These are phyloP conservation scores for Ammodytes marinus DNA, from an alignment of 2,113 vertebrate species.

Conservation along the genomic window DNA sequence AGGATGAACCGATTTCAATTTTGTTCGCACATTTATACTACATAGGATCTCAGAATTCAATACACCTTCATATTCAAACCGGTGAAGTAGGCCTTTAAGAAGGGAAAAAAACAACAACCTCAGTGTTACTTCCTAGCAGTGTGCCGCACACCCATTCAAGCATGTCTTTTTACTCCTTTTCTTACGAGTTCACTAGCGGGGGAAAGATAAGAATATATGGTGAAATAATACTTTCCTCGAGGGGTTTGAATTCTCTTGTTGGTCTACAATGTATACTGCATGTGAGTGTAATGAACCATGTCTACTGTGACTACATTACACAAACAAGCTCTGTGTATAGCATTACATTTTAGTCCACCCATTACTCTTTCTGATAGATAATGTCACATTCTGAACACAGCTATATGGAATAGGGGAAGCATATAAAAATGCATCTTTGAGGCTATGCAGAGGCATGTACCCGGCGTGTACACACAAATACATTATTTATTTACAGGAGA, in stretches of 20 bases:
- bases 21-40: too few relatives aligned
- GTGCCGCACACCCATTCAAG: constrained; percentile 21
- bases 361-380: not conserved
- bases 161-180: not conserved
- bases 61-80: too few relatives aligned
- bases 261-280: not conserved
- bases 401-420: constrained; percentile 5
- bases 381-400: not conserved
- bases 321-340: not conserved
- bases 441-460: not conserved
- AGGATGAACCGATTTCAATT: too few relatives aligned
- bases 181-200: not conserved
- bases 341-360: constrained; percentile 1
- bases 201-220: constrained; percentile 8
- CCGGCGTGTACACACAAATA: constrained; percentile 13
- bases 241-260: constrained; percentile 36
- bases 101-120: constrained; percentile 14
- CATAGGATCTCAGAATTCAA: too few relatives aligned
- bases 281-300: not conserved
- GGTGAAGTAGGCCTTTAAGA: too few relatives aligned
- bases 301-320: not conserved
- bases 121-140: constrained; percentile 11
- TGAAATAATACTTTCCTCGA: not conserved
- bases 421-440: constrained; percentile 3
- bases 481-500: constrained; percentile 27